phyloP scores from a whole-genome alignment of 37 sponge, comb jelly and placozoan species.

The Cliona cf. orientalis region DNA sequence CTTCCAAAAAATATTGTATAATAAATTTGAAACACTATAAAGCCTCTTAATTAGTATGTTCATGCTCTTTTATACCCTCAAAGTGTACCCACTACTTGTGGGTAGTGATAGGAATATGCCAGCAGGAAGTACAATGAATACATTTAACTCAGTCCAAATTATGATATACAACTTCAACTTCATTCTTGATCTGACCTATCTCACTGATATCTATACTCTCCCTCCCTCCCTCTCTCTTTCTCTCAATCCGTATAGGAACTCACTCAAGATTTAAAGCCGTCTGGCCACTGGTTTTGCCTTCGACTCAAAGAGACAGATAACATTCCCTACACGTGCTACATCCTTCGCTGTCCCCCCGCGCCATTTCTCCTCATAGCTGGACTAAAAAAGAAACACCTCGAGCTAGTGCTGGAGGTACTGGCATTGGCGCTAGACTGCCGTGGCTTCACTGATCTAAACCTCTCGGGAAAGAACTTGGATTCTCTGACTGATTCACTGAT shows the following conservation, averaged over 20 bases:
- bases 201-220: background rate
- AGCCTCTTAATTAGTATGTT: too few species aligned
- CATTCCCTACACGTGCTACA: constrained; percentile 11
- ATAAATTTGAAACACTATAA: too few species aligned
- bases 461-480: constrained; percentile 23
- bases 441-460: constrained; percentile 17
- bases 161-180: background rate
- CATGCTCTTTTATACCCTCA: too few species aligned
- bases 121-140: too few species aligned
- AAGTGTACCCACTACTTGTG: too few species aligned
- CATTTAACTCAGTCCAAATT: too few species aligned
- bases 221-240: background rate
- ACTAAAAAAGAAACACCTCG: constrained; percentile 4
- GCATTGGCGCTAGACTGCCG: constrained; percentile 11
- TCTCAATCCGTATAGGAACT: background rate
- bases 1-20: too few species aligned
- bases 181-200: background rate
- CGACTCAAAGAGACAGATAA: background rate
- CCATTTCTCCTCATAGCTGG: constrained; percentile 20
- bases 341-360: constrained; percentile 16
- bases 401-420: constrained; percentile 1
- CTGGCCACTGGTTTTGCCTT: constrained; percentile 21
- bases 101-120: too few species aligned
- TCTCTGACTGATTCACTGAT: constrained; percentile 25
- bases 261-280: background rate